Conservation (phyloP, 1,140 invertebrate genomes). For the Himalopsyche phryganea region DNA sequence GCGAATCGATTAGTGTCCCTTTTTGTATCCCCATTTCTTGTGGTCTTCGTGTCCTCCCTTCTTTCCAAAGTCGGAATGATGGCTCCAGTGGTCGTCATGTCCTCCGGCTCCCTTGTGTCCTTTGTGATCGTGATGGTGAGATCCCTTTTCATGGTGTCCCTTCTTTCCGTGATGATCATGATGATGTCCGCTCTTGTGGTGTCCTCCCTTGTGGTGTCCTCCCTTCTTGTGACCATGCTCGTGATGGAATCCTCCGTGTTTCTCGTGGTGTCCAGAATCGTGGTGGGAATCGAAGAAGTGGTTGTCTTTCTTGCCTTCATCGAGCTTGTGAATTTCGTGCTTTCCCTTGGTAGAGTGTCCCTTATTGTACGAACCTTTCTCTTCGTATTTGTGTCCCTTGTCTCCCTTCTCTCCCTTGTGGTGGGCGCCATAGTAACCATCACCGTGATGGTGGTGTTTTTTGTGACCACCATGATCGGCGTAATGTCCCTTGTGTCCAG, state of each 20-base stretch:
- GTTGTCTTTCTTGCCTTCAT: conserved; percentile 54
- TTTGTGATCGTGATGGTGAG: conserved; percentile 58
- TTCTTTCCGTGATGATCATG: conserved; percentile 45
- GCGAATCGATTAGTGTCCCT: conserved; percentile 43
- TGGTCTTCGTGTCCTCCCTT: conserved; percentile 56
- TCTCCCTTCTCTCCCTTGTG: conserved; percentile 70
- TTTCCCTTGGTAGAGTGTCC: conserved; percentile 75
- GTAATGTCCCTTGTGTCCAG: conserved; percentile 65
- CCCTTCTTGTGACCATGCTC: conserved; percentile 66
- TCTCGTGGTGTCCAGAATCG: conserved; percentile 67
- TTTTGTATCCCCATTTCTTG: conserved; percentile 55
- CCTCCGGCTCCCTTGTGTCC: conserved; percentile 51
- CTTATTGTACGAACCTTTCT: conserved; percentile 65
- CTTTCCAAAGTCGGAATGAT: conserved; percentile 61
- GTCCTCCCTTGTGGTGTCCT: conserved; percentile 62
- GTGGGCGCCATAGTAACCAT: conserved; percentile 67
- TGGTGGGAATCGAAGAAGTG: conserved; percentile 74
- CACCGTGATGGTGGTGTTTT: conserved; percentile 65
- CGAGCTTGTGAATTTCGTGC: conserved; percentile 69
- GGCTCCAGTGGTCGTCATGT: conserved; percentile 55
- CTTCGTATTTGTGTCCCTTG: conserved; percentile 60
- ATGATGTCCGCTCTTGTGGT: conserved; percentile 61
- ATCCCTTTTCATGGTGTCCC: conserved; percentile 44
- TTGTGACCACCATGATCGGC: conserved; percentile 69
- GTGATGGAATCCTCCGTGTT: conserved; percentile 64